Evolutionary conservation across 2,797 vertebrate genomes (phyloP).

Genomic region (Acestrorhynchus altus): DNA sequence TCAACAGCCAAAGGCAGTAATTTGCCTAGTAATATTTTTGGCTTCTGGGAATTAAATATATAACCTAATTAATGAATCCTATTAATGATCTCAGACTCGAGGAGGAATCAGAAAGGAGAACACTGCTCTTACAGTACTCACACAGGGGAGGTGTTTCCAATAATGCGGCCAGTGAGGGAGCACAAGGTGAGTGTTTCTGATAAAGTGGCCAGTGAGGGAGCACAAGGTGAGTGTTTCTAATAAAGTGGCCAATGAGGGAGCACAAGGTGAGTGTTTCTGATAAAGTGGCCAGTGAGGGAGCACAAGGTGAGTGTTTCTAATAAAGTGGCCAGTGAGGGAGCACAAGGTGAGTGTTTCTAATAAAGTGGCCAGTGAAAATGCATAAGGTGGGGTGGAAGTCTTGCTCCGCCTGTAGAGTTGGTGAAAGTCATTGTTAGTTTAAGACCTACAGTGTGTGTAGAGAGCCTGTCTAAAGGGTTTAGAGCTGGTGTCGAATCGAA

Average conservation of each 20-base stretch:
- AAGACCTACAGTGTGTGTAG: background rate
- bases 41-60: slow-evolving; percentile 53
- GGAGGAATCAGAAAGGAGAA: slow-evolving; percentile 33
- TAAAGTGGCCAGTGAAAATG: background rate
- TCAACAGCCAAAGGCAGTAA: slow-evolving; percentile 56
- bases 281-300: background rate
- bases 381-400: no score
- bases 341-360: background rate
- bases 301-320: background rate
- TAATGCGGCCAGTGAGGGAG: no score
- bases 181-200: no score
- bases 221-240: no score
- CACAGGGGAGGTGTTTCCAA: no score
- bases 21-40: slow-evolving; percentile 68
- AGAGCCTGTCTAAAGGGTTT: background rate
- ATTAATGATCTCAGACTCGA: slow-evolving; percentile 54
- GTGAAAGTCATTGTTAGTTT: background rate
- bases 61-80: slow-evolving; percentile 63
- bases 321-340: background rate
- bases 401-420: background rate
- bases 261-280: background rate
- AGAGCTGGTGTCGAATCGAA: background rate
- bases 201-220: no score
- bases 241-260: background rate
- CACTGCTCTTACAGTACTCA: background rate